Evolutionary conservation across 2,797 vertebrate species (phyloP).

Genomic region (Aldrovandia affinis): DNA sequence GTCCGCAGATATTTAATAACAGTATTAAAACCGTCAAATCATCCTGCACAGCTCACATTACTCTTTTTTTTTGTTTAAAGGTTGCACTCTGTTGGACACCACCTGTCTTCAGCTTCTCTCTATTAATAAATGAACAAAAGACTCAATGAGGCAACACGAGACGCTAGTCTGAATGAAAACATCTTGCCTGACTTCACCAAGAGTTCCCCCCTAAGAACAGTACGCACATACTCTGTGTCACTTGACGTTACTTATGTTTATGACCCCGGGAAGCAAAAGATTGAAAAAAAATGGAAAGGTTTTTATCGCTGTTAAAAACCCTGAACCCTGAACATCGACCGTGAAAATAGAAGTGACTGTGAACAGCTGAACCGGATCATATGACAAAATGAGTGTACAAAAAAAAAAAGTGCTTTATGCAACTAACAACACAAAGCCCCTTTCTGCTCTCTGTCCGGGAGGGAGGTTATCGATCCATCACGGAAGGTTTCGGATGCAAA

Average conservation of each 20-base stretch:
- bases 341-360: not conserved
- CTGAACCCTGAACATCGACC: not conserved
- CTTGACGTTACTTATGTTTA: not conserved
- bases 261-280: not conserved
- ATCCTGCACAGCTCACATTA: not conserved
- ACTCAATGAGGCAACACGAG: not conserved
- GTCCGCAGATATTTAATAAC: not conserved
- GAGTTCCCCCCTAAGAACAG: not conserved
- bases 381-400: not conserved
- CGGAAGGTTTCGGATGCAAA: not conserved
- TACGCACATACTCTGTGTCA: not conserved
- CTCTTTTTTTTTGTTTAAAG: not conserved
- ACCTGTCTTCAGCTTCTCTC: not conserved
- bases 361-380: not conserved
- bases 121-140: constrained; percentile 13
- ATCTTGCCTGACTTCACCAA: not conserved
- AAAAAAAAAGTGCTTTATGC: not conserved
- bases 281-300: not conserved
- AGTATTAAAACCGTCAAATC: not conserved
- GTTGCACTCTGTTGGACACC: not conserved
- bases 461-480: not conserved
- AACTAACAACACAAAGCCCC: not conserved
- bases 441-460: not conserved
- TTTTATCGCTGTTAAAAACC: not conserved
- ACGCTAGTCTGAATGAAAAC: not conserved